These are phyloP conservation scores for Romanogobio albipinnatus DNA, from an alignment of 2,113 vertebrate species.

Conservation along the genomic window DNA sequence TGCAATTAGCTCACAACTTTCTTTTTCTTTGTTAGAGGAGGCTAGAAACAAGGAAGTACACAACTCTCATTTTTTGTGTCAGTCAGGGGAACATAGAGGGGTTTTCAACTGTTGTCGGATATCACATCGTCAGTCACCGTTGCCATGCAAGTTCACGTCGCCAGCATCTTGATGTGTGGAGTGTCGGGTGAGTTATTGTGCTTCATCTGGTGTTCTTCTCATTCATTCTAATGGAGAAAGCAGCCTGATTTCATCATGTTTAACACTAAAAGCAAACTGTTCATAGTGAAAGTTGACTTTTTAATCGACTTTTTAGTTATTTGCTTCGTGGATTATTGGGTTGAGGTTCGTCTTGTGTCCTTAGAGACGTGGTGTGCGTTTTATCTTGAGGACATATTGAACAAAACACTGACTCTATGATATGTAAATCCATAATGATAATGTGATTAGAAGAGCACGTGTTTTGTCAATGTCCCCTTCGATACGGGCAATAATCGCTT, in stretches of 20 bases:
- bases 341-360: neutral
- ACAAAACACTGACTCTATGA: neutral
- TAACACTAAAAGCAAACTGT: neutral
- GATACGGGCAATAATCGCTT: neutral
- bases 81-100: neutral
- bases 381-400: neutral
- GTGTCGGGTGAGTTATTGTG: conserved; percentile 51
- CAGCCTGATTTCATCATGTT: neutral
- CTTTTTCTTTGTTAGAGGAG: neutral
- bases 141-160: conserved; percentile 42
- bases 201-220: neutral
- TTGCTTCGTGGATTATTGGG: neutral
- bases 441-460: neutral
- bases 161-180: conserved; percentile 45
- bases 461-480: neutral
- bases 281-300: neutral
- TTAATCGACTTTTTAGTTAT: neutral
- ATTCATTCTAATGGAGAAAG: neutral
- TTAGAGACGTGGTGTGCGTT: neutral
- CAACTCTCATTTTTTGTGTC: neutral
- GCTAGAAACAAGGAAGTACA: neutral
- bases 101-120: neutral
- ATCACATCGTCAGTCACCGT: neutral
- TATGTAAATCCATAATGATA: neutral
- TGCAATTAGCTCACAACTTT: neutral